These are phyloP conservation scores for Zosterops japonicus DNA, from an alignment of 2,113 vertebrate species.

Conservation along the genomic window DNA sequence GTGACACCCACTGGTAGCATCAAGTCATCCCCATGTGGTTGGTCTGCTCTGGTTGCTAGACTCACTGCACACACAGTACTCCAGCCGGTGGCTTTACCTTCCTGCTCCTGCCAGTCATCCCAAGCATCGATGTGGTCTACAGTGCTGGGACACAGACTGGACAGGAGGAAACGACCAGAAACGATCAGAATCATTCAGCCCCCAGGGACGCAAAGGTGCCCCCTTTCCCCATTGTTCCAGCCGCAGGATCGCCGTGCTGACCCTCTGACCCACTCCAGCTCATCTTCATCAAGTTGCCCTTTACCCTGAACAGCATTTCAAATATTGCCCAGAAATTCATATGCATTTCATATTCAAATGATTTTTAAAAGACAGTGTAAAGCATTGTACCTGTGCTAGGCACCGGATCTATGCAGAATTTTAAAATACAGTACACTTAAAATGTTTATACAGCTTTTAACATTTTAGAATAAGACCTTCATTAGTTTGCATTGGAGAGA, in stretches of 20 bases:
- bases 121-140: rapidly evolving
- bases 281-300: not conserved
- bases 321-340: not conserved
- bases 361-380: not conserved
- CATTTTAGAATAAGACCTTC: not conserved
- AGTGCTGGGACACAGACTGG: not conserved
- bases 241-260: rapidly evolving
- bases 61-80: rapidly evolving
- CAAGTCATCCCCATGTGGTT: not conserved
- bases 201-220: rapidly evolving
- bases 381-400: not conserved
- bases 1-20: slow-evolving; percentile 67
- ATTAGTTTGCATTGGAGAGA: not conserved
- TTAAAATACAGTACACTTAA: not conserved
- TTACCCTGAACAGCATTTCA: not conserved
- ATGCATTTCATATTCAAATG: not conserved
- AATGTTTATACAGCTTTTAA: not conserved
- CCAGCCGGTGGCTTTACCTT: not conserved
- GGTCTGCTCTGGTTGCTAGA: not conserved
- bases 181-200: not conserved
- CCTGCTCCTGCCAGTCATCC: not conserved
- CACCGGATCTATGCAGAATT: not conserved
- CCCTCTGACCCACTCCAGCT: not conserved
- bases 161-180: not conserved
- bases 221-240: not conserved